phyloP scores from a whole-genome alignment of 1,140 invertebrate species.

The Anagrus nilaparvatae region DNA sequence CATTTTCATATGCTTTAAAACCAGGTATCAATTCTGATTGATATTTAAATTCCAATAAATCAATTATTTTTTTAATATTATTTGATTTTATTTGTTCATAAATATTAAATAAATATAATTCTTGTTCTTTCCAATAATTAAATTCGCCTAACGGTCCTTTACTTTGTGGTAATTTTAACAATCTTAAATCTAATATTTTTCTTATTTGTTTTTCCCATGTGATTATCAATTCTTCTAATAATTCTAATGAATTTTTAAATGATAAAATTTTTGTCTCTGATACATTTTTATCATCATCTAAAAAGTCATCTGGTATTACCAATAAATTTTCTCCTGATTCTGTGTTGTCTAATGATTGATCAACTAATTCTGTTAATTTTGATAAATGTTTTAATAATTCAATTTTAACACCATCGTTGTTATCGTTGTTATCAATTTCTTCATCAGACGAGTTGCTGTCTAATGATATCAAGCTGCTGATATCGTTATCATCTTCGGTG shows the following conservation, averaged over 20 bases:
- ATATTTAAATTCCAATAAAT: too few species aligned
- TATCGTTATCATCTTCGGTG: too few species aligned
- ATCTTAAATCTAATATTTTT: slow-evolving; percentile 37
- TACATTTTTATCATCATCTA: slow-evolving; percentile 41
- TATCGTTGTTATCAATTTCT: too few species aligned
- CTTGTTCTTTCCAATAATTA: slow-evolving; percentile 70
- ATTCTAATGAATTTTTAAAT: slow-evolving; percentile 42
- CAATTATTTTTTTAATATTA: too few species aligned
- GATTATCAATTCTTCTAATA: slow-evolving; percentile 52
- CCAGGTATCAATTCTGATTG: slow-evolving; percentile 39
- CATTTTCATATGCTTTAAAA: slow-evolving; percentile 45
- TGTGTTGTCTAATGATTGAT: slow-evolving; percentile 12
- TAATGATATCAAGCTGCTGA: too few species aligned
- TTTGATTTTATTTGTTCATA: slow-evolving; percentile 75
- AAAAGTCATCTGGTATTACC: slow-evolving; percentile 47
- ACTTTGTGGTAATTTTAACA: slow-evolving; percentile 44
- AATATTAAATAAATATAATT: slow-evolving; percentile 62
- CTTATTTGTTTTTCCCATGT: slow-evolving; percentile 56
- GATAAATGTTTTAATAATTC: slow-evolving; percentile 29
- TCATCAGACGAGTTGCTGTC: too few species aligned
- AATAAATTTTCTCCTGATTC: slow-evolving; percentile 47
- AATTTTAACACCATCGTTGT: slow-evolving; percentile 15
- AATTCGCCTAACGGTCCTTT: slow-evolving; percentile 73
- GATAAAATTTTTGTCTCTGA: slow-evolving; percentile 36
- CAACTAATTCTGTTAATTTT: slow-evolving; percentile 26